These are phyloP conservation scores for Alcedo quadribrachys DNA, from an alignment of 2,797 vertebrate genomes.

Conservation along the genomic window DNA sequence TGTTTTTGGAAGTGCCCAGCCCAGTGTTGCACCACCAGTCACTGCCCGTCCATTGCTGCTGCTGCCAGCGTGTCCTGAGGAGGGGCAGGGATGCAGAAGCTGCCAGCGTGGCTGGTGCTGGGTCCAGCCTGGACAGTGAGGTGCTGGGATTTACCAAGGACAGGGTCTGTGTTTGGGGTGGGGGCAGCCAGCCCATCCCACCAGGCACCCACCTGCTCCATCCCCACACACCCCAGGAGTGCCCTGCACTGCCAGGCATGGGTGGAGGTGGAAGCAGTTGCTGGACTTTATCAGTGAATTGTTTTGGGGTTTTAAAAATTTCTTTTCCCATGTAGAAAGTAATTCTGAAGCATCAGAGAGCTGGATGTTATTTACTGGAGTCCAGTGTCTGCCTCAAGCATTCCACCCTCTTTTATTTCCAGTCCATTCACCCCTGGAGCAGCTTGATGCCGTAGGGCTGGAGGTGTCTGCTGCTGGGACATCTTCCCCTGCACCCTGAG, in stretches of 20 bases:
- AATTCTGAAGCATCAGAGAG: neutral
- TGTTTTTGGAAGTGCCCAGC: neutral
- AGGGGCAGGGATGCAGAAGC: neutral
- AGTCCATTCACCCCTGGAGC: neutral
- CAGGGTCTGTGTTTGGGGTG: rapidly evolving
- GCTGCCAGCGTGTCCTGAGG: rapidly evolving
- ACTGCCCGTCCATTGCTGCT: neutral
- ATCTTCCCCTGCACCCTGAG: neutral
- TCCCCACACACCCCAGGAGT: neutral
- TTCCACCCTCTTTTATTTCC: neutral
- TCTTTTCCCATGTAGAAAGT: neutral
- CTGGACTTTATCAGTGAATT: neutral
- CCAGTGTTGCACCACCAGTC: neutral
- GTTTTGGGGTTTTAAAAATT: neutral
- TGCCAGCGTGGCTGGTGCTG: rapidly evolving
- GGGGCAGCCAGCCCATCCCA: neutral
- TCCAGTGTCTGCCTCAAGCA: neutral
- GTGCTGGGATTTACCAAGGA: neutral
- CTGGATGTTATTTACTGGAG: rapidly evolving
- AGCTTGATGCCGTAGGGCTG: neutral
- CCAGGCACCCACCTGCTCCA: rapidly evolving
- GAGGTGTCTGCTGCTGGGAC: neutral
- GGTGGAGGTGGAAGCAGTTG: neutral
- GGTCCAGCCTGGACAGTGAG: too few relatives aligned
- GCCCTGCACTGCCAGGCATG: neutral